phyloP scores from a whole-genome alignment of 1,140 invertebrate genomes.

The Lasaia peninsularis region DNA sequence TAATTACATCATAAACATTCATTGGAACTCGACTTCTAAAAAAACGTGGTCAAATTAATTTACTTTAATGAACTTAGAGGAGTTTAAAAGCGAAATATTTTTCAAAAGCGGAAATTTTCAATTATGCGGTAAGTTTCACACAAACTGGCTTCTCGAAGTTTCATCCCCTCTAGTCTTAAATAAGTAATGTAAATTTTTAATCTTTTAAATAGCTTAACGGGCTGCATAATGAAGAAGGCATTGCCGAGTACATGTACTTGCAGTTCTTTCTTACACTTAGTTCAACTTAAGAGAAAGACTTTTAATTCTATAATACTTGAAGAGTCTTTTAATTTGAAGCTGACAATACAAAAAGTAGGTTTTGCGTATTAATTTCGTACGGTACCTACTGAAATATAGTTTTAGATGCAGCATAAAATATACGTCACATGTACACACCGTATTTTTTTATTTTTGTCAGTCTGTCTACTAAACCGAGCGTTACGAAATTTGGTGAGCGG shows the following conservation, averaged over 20 bases:
- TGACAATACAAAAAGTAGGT: too few species aligned
- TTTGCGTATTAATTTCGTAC: too few species aligned
- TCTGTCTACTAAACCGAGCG: too few species aligned
- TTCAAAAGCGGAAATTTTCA: constrained; percentile 12
- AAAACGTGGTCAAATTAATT: constrained; percentile 1
- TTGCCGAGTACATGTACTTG: not conserved
- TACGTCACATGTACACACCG: too few species aligned
- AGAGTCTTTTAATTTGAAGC: too few species aligned
- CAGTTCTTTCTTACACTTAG: not conserved
- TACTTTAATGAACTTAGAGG: constrained; percentile 7
- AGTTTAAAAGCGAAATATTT: not conserved
- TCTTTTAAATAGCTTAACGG: constrained; percentile 7
- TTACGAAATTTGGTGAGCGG: too few species aligned
- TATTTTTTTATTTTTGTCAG: too few species aligned
- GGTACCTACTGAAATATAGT: too few species aligned
- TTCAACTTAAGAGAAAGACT: not conserved
- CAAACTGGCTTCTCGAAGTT: constrained; percentile 1
- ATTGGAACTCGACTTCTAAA: not conserved
- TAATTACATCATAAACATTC: too few species aligned
- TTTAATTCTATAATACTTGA: too few species aligned
- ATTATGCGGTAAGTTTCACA: constrained; percentile 12
- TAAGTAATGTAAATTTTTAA: constrained; percentile 13
- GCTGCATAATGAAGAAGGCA: constrained; percentile 1
- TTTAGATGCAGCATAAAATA: too few species aligned
- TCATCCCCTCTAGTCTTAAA: constrained; percentile 10